A percentile compares a stretch with the other conserved stretches of the same genome.
These are phyloP conservation scores for Amphipyra tragopoginis DNA, from an alignment of 2,888 invertebrate species.

Conservation along the genomic window DNA sequence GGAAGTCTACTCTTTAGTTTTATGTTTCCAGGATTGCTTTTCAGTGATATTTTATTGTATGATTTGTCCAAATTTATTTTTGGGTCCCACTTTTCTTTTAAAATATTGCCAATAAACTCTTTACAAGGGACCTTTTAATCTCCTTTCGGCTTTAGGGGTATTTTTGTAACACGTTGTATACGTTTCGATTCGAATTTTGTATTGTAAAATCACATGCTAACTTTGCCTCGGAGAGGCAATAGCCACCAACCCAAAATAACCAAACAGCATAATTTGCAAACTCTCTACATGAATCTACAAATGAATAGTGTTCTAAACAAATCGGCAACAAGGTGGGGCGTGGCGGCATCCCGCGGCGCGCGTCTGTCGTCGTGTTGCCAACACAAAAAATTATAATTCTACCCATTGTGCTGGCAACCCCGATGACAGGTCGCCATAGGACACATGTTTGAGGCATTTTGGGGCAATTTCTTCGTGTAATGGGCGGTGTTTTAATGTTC, in stretches of 20 bases:
- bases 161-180: too few species aligned
- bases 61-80: too few species aligned
- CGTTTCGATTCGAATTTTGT: too few species aligned
- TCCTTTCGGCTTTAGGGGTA: too few species aligned
- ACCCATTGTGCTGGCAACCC: constrained; percentile 85
- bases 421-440: constrained; percentile 88
- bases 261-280: constrained; percentile 4
- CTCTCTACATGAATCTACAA: constrained; percentile 66
- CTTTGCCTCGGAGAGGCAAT: constrained; percentile 42
- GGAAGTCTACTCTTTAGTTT: too few species aligned
- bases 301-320: constrained; percentile 85
- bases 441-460: constrained; percentile 89
- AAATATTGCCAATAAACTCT: too few species aligned
- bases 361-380: constrained; percentile 88
- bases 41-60: too few species aligned
- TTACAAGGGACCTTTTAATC: too few species aligned
- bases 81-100: too few species aligned
- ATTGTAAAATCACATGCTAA: background rate
- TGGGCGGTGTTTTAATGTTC: constrained; percentile 87
- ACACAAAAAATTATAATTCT: constrained; percentile 84
- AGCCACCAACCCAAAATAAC: background rate
- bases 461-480: constrained; percentile 87
- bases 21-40: too few species aligned
- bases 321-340: constrained; percentile 86
- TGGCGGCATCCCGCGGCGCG: constrained; percentile 84